Evolutionary conservation across 1,140 invertebrate species (phyloP).

Genomic region (Calliopsis andreniformis): DNA sequence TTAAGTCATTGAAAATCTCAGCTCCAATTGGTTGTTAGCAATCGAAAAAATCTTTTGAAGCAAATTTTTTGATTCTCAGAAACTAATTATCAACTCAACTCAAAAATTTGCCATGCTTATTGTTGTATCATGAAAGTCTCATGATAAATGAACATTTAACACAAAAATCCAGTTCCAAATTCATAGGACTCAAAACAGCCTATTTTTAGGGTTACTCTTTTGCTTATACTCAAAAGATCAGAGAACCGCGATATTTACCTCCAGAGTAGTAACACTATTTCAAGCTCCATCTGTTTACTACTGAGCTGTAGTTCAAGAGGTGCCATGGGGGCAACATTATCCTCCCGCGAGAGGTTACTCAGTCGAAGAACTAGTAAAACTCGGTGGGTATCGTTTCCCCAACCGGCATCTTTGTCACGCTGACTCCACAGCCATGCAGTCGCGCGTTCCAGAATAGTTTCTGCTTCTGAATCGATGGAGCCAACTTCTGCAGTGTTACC

Average conservation of each 20-base stretch:
- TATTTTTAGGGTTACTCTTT: too few species aligned
- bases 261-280: conserved; percentile 90
- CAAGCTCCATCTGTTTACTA: conserved; percentile 91
- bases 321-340: conserved; percentile 80
- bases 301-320: conserved; percentile 88
- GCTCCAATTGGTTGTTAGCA: too few species aligned
- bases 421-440: conserved; percentile 86
- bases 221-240: too few species aligned
- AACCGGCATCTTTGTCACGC: conserved; percentile 87
- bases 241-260: conserved; percentile 82
- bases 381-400: conserved; percentile 89
- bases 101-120: too few species aligned
- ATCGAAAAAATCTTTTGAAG: too few species aligned
- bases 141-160: too few species aligned
- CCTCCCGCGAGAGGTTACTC: conserved; percentile 77
- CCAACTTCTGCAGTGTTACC: conserved; percentile 40
- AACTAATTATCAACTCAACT: too few species aligned
- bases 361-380: conserved; percentile 85
- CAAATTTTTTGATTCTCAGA: too few species aligned
- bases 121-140: too few species aligned
- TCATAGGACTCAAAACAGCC: too few species aligned
- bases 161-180: too few species aligned
- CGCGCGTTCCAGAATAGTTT: conserved; percentile 82
- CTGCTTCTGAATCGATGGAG: conserved; percentile 62
- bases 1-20: too few species aligned